Evolutionary conservation across 2,797 vertebrate species (phyloP), one percentile per base, ranked within the genome.

Genomic region (Syncerus caffer): DNA sequence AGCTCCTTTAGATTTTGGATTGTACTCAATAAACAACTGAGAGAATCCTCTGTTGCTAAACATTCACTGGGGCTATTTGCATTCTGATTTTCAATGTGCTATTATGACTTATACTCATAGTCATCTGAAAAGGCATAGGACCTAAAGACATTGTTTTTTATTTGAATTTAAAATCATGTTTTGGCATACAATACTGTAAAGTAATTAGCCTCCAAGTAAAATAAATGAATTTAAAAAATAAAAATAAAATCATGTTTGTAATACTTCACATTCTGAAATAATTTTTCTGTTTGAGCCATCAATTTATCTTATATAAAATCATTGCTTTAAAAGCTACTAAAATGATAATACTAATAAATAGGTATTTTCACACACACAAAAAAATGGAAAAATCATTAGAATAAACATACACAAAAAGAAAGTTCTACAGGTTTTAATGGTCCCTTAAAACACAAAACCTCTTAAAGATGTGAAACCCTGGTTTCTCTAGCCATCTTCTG

Each of bases 1-100:
- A 94, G 84, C n/a, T 64, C 92, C 76, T 97, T 98, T 98, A 80
- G 89, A 91, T 95, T 96, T 97, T 95, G 87, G 58, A 87, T 96
- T 98, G 64, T 84, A 95, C 45, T 98, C 97, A 96, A 95, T 97
- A 96, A 96, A 95, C 86, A 97, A 85, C 97, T 96, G 85, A 97
- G 58, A 96, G 93, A 96, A 93, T 85, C 64, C 38, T 84, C 89
- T 97, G 95, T 97, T 95, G 80, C 86, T 96, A 95, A 97, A 96
- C 76, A 97, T 96, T 96, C 94, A 89, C 29, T 50, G 90, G 34
- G 51, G 7, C 17, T 79, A 98, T 97, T 98, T 97, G 85, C 94
- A 98, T 95, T 93, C 50, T 92, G 80, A 91, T 95, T 94, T 96
- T 97, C 86, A 96, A 55, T 83, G 93, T 92, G 25, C 50, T 79